A percentile compares a stretch with the other conserved stretches of the same genome.
These are phyloP conservation scores for Sebastolobus altivelis DNA, from an alignment of 2,797 vertebrate genomes.

Conservation along the genomic window DNA sequence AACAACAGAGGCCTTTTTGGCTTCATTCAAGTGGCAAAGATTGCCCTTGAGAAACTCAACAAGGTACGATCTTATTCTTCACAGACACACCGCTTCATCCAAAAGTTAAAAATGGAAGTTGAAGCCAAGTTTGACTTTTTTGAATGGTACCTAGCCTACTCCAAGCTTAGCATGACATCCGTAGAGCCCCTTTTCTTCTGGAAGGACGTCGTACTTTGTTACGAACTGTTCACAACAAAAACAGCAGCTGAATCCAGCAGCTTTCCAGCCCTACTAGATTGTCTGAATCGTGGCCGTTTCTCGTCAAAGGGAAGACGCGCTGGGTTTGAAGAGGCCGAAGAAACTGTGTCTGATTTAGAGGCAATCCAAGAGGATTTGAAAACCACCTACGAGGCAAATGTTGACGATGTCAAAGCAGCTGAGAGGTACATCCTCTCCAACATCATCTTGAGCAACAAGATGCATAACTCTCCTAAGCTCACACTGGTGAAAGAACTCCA, in stretches of 20 bases:
- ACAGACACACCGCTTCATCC: accelerated
- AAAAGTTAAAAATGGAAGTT: neutral
- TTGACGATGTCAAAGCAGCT: neutral
- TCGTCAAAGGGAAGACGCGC: constrained; percentile 30
- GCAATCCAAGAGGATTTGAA: neutral
- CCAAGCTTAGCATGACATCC: neutral
- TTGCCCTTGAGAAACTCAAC: neutral
- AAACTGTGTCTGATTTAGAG: constrained; percentile 4
- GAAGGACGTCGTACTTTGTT: constrained; percentile 32
- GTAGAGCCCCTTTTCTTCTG: constrained; percentile 36
- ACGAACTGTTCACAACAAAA: neutral
- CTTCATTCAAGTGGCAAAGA: constrained; percentile 50
- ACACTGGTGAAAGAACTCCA: constrained; percentile 6
- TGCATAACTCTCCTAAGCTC: neutral
- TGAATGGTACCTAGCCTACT: constrained; percentile 58
- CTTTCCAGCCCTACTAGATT: constrained; percentile 48
- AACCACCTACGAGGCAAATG: neutral
- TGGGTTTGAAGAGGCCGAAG: accelerated
- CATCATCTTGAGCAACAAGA: constrained; percentile 58
- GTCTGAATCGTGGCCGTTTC: constrained; percentile 23
- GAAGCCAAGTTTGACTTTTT: constrained; percentile 46
- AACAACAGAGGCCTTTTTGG: constrained; percentile 61
- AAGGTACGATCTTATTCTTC: accelerated
- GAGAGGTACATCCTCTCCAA: constrained; percentile 62
- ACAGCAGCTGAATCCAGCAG: constrained; percentile 39